Base-by-base conservation (phyloP, 2,113 vertebrate species). In the Microtus oregoni region DNA sequence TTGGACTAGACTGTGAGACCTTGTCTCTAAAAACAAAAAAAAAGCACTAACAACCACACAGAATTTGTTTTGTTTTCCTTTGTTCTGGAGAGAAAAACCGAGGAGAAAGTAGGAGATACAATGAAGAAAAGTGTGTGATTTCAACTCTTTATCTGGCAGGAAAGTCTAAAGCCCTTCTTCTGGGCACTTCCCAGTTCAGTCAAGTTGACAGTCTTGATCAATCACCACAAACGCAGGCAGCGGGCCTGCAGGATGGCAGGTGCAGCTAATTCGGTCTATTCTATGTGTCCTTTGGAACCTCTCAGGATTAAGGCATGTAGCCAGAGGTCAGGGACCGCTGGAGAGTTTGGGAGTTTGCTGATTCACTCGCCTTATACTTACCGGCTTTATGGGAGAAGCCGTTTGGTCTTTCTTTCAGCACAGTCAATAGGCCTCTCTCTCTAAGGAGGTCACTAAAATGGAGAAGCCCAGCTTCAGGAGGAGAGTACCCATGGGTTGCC, bases 151-250 rank as follows among this genome's bases (percentile, higher is more conserved):
- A 8, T 70, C 35, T 5, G 11, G 4, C 5, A 10, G 28, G 11
- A 79, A 89, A 90, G 44, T 77, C 52, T 73, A 76, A 92, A 77
- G 58, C 58, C 17, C 58, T 91, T 63, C 86, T 89, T 22, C 73
- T 47, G 41, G 41, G 11, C 20, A 47, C 73, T 47, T 63, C 55
- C 41, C 58, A 22, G 26, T 76, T 28, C 38, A 75, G 20, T 73
- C 11, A 52, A n/a, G 65, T 15, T 70, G 85, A 52, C 44, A n/a
- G 13, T n/a, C 86, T 11, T 15, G 58, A 65, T 90, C 65, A 77
- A 15, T 32, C 55, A 50, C 19, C 20, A 10, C 8, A 28, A 41
- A 65, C 6, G 32, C 50, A 26, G 86, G 38, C 26, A 26, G 41
- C 3, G 11, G 55, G 63, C 30, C 38, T 20, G 41, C 1, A 3